Evolutionary conservation across 37 sponge, comb jelly and placozoan genomes (phyloP).

Genomic region (Theonella swinhoei): DNA sequence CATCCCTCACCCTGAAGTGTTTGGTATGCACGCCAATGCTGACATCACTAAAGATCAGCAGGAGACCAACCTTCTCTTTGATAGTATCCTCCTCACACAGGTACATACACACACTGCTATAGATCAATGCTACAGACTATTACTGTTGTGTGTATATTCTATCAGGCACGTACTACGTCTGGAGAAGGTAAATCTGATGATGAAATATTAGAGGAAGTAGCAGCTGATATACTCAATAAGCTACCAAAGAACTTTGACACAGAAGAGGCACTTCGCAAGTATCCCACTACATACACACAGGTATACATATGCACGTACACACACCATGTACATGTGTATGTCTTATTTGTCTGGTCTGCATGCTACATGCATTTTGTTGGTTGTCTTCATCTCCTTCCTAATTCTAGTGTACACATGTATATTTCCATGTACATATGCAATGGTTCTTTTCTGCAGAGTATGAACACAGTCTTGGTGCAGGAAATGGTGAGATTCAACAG

Average conservation of each 20-base stretch:
- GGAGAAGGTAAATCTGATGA: conserved; percentile 95
- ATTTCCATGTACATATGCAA: background rate
- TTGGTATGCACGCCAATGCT: conserved; percentile 99
- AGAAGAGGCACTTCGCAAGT: conserved; percentile 93
- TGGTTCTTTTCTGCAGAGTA: conserved; percentile 84
- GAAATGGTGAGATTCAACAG: conserved; percentile 99
- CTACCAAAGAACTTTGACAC: conserved; percentile 95
- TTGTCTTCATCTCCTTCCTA: no score
- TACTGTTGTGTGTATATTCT: background rate
- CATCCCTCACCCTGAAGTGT: conserved; percentile 95
- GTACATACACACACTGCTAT: conserved; percentile 34
- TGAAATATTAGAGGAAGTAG: conserved; percentile 92
- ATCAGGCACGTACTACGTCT: conserved; percentile 74
- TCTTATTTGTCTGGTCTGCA: no score
- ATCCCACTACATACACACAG: conserved; percentile 98
- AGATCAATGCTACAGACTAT: no score
- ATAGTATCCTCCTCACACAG: conserved; percentile 97
- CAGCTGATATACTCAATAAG: conserved; percentile 92
- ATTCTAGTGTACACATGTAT: no score
- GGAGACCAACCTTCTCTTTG: conserved; percentile 93
- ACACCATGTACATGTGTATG: conserved; percentile 8
- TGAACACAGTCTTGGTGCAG: conserved; percentile 99
- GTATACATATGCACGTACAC: conserved; percentile 16
- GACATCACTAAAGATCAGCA: conserved; percentile 99
- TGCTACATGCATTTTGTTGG: no score